These are phyloP conservation scores for Hylaeus anthracinus DNA, from an alignment of 1,140 invertebrate species.

Conservation along the genomic window DNA sequence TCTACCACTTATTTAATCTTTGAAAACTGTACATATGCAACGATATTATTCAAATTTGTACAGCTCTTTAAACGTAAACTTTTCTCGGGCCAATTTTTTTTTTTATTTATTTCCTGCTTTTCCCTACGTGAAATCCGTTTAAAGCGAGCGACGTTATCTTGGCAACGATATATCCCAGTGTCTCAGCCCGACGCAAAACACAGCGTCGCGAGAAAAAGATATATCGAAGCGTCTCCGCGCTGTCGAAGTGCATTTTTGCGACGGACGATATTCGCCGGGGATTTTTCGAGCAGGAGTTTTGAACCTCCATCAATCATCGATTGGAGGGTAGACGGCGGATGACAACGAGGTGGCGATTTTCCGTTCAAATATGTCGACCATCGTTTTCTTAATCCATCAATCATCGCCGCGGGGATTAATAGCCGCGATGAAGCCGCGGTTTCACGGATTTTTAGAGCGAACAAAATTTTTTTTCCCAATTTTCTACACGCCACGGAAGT, in stretches of 20 bases:
- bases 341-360: conserved; percentile 34
- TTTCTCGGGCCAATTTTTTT: neutral
- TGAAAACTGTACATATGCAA: too few relatives aligned
- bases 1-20: too few relatives aligned
- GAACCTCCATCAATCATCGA: conserved; percentile 43
- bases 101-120: neutral
- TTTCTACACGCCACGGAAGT: neutral
- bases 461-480: conserved; percentile 12
- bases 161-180: neutral
- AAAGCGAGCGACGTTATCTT: neutral
- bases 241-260: neutral
- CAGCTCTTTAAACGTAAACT: too few relatives aligned
- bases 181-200: neutral
- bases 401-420: conserved; percentile 46
- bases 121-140: neutral
- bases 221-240: neutral
- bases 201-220: neutral
- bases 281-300: conserved; percentile 25
- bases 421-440: conserved; percentile 19
- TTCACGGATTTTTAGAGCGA: neutral
- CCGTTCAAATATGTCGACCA: conserved; percentile 16
- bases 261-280: neutral
- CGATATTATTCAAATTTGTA: too few relatives aligned
- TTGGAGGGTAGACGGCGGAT: neutral
- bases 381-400: conserved; percentile 45